These are phyloP conservation scores for Abrostola tripartita DNA, from an alignment of 2,888 invertebrate genomes.

Conservation along the genomic window DNA sequence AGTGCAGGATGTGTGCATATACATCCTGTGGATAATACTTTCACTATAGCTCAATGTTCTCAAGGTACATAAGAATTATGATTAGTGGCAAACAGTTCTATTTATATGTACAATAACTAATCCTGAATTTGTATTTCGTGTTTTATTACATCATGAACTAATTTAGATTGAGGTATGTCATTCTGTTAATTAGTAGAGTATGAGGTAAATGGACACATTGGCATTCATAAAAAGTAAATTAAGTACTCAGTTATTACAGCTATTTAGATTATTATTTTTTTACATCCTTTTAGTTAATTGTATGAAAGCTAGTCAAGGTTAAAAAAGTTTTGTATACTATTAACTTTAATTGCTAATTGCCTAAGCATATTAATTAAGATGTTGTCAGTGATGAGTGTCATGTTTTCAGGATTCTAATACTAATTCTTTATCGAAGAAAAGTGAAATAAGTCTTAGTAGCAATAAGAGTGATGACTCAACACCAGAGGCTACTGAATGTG, in stretches of 20 bases:
- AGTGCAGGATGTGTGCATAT: conserved; percentile 6
- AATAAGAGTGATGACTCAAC: conserved; percentile 76
- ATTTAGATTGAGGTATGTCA: conserved; percentile 37
- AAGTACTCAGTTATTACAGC: conserved; percentile 51
- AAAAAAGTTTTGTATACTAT: conserved; percentile 32
- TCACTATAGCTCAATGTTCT: conserved; percentile 8
- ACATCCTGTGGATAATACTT: conserved; percentile 17
- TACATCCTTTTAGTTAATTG: conserved; percentile 56
- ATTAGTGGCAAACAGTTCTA: background rate
- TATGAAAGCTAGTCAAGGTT: conserved; percentile 59
- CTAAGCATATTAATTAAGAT: conserved; percentile 10
- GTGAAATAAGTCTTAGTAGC: conserved; percentile 75
- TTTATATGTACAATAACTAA: conserved; percentile 12
- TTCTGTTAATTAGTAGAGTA: conserved; percentile 51
- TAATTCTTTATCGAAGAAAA: conserved; percentile 80
- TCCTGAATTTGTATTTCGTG: conserved; percentile 19
- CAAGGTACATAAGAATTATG: background rate
- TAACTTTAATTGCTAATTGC: conserved; percentile 4
- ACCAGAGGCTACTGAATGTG: conserved; percentile 71
- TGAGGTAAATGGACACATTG: conserved; percentile 58
- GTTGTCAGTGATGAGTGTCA: too few species aligned
- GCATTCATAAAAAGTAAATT: conserved; percentile 59
- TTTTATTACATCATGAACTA: conserved; percentile 39
- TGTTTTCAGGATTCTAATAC: conserved; percentile 76
- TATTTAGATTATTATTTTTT: conserved; percentile 49